These are phyloP conservation scores for Erpornis zantholeuca DNA, from an alignment of 2,113 vertebrate genomes.

Conservation along the genomic window DNA sequence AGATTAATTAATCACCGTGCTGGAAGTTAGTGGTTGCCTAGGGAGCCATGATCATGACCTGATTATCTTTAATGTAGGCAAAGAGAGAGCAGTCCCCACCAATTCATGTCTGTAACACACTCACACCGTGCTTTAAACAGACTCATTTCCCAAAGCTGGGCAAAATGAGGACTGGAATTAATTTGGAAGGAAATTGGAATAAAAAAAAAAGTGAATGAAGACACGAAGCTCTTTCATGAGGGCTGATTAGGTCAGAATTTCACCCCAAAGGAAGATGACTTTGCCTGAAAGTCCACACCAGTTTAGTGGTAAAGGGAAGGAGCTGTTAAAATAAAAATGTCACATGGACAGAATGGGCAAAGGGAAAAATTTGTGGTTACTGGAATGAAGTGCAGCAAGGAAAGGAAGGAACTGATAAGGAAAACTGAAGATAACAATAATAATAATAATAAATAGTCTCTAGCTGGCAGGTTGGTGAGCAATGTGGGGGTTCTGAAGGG, in stretches of 20 bases:
- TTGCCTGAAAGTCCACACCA: neutral
- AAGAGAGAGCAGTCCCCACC: neutral
- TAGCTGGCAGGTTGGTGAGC: neutral
- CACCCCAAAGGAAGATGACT: neutral
- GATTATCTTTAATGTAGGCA: conserved; percentile 17
- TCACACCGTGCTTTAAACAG: neutral
- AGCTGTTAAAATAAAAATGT: neutral
- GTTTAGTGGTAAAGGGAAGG: neutral
- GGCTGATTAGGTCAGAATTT: conserved; percentile 29
- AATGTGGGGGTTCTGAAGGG: neutral
- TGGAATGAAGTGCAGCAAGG: neutral
- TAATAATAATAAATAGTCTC: neutral
- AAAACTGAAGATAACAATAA: neutral
- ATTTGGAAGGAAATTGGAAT: conserved; percentile 22
- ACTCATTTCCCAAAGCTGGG: conserved; percentile 20
- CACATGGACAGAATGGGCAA: neutral
- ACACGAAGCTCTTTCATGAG: neutral
- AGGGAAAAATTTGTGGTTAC: neutral
- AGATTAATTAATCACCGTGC: conserved; percentile 31
- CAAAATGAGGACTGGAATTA: neutral
- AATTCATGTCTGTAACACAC: neutral
- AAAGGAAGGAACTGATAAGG: neutral
- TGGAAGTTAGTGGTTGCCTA: conserved; percentile 45
- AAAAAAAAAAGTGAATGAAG: conserved; percentile 10
- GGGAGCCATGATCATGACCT: conserved; percentile 36